Evolutionary conservation across 1,140 invertebrate genomes (phyloP), one percentile per base, ranked within the genome.

Genomic region (Atta texana): DNA sequence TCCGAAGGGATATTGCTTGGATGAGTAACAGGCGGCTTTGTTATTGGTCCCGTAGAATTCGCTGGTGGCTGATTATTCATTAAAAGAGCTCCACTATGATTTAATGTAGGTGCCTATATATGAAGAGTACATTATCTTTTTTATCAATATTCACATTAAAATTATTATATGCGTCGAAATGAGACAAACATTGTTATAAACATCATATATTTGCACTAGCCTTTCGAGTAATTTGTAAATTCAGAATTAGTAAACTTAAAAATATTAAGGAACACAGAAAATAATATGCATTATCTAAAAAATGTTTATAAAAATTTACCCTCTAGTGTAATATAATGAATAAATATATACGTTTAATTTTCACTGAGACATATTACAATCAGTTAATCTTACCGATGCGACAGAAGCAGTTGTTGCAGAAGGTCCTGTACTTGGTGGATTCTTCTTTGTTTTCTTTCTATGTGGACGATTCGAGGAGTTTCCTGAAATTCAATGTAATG

Each of bases 401-500:
- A 93, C 91, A n/a, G 93, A 91, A 12, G 89, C 87, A 78, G 92
- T 90, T 0, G 92, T 75, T 21, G 92, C 51, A 7, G 91, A 71
- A 66, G 89, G 89, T 55, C 90, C 92, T 71, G 92, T 85, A 77
- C 80, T 92, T 31, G 92, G 76, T 24, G 93, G 44, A 4, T 86
- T 90, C 90, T 94, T 95, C 92, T 94, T 95, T 64, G 87, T 76
- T 94, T 95, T 95, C 92, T 95, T 95, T 90, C 94, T 91, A 57
- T 94, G 92, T 10, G 93, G 93, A 78, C 95, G 94, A 92, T 93
- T 95, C n/a, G 94, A 90, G 68, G 93, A 85, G 75, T 93, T 94
- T 59, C 94, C 95, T 95, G 94, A 74, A 95, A 95, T 93, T 92
- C 39, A 94, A 94, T 87, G 89, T 93, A 94, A 94, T 85, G 89